These are phyloP conservation scores for Limosa lapponica DNA, from an alignment of 2,797 vertebrate genomes.

Conservation along the genomic window DNA sequence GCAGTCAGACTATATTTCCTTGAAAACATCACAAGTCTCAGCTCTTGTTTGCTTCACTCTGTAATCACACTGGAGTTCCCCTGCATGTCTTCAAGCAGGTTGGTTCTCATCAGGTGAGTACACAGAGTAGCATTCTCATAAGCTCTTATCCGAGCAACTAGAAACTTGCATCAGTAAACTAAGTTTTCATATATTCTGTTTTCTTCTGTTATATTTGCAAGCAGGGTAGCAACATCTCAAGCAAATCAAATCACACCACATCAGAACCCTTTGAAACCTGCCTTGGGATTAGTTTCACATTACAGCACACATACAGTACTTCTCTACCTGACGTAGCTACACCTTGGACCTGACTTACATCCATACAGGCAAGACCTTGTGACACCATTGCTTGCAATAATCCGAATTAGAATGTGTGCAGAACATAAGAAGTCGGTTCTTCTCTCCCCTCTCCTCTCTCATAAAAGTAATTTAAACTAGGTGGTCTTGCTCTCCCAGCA, in stretches of 20 bases:
- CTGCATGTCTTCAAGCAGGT: background rate
- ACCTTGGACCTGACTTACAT: background rate
- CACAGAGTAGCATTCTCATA: background rate
- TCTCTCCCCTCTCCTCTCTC: background rate
- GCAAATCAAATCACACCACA: background rate
- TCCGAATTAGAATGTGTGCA: rapidly evolving
- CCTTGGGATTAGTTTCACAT: background rate
- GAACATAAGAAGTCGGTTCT: background rate
- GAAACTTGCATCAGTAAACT: background rate
- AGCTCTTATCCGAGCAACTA: background rate
- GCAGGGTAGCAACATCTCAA: background rate
- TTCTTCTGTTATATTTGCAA: background rate
- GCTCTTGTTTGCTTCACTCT: background rate
- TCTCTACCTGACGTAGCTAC: background rate
- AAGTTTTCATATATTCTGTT: background rate
- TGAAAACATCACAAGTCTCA: background rate
- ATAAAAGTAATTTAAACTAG: background rate
- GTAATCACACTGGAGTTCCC: background rate
- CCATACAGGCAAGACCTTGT: background rate
- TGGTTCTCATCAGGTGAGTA: background rate
- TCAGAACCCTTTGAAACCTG: background rate
- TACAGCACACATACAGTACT: background rate
- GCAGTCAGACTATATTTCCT: background rate
- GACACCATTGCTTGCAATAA: background rate
- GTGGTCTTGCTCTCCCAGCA: background rate